These are phyloP conservation scores for Aethes cnicana DNA, from an alignment of 2,888 invertebrate species.

Conservation along the genomic window DNA sequence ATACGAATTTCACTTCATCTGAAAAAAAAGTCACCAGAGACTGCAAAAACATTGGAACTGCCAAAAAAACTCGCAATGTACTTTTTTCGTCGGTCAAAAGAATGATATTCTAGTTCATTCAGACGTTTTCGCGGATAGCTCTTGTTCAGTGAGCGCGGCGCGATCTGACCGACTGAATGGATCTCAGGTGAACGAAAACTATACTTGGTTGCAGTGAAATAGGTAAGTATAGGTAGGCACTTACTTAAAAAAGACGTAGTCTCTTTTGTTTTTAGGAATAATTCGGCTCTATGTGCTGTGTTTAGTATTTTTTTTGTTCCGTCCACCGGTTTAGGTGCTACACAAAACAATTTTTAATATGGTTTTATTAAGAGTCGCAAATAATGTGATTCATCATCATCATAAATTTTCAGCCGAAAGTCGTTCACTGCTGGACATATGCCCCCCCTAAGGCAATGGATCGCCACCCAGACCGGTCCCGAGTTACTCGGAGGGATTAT, in stretches of 20 bases:
- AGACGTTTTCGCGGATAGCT: constrained; percentile 16
- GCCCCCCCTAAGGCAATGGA: too few species aligned
- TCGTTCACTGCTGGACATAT: too few species aligned
- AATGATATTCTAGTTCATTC: constrained; percentile 13
- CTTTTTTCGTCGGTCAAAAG: constrained; percentile 5
- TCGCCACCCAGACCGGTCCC: too few species aligned
- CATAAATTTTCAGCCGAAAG: too few species aligned
- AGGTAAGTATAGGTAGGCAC: not conserved
- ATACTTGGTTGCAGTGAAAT: not conserved
- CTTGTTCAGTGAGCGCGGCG: not conserved
- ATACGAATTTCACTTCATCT: not conserved
- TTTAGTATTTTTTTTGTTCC: too few species aligned
- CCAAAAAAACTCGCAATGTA: not conserved
- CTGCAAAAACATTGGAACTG: not conserved
- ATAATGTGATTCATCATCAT: too few species aligned
- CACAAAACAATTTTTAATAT: too few species aligned
- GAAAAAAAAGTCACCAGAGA: not conserved
- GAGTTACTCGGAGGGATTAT: too few species aligned
- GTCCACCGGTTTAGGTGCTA: too few species aligned
- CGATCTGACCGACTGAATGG: not conserved
- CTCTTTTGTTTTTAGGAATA: too few species aligned
- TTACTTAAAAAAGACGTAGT: not conserved
- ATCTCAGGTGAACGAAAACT: not conserved
- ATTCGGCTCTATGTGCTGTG: too few species aligned
- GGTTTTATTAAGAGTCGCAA: too few species aligned